These are phyloP conservation scores for Cryptus viduatorius DNA, from an alignment of 2,888 invertebrate genomes.

Conservation along the genomic window DNA sequence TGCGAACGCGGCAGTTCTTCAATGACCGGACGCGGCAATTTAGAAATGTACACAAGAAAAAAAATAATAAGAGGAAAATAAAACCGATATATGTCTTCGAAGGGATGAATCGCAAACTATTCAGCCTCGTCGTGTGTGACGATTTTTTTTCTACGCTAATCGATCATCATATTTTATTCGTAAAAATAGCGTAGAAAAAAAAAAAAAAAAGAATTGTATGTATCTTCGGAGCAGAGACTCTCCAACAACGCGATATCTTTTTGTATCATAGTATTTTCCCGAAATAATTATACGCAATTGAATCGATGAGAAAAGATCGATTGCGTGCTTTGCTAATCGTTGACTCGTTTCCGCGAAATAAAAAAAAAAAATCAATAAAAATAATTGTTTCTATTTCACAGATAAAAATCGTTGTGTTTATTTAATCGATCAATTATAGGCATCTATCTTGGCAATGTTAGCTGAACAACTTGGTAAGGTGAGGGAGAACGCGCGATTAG, in stretches of 20 bases:
- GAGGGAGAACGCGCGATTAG: slow-evolving; percentile 25
- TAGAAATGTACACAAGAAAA: slow-evolving; percentile 34
- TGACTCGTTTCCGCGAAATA: slow-evolving; percentile 23
- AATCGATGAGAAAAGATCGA: background rate
- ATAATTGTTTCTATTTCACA: slow-evolving; percentile 24
- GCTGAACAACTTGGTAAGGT: slow-evolving; percentile 8
- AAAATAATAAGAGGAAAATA: slow-evolving; percentile 20
- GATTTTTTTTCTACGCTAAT: background rate
- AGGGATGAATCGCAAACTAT: slow-evolving; percentile 1
- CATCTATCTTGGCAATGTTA: slow-evolving; percentile 15
- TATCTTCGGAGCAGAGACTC: background rate
- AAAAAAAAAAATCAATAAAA: background rate
- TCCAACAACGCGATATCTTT: slow-evolving; percentile 11
- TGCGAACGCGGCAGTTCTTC: slow-evolving; percentile 94
- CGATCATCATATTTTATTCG: background rate
- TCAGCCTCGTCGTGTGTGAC: background rate
- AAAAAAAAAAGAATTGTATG: background rate
- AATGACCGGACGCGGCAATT: slow-evolving; percentile 82
- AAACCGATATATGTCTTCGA: slow-evolving; percentile 7
- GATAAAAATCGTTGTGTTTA: background rate
- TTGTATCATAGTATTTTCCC: slow-evolving; percentile 43
- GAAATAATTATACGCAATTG: slow-evolving; percentile 3
- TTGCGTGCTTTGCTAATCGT: background rate
- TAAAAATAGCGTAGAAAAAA: background rate
- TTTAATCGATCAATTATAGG: background rate